Conservation (phyloP, 2,113 vertebrate species). For the Gasterosteus aculeatus region DNA sequence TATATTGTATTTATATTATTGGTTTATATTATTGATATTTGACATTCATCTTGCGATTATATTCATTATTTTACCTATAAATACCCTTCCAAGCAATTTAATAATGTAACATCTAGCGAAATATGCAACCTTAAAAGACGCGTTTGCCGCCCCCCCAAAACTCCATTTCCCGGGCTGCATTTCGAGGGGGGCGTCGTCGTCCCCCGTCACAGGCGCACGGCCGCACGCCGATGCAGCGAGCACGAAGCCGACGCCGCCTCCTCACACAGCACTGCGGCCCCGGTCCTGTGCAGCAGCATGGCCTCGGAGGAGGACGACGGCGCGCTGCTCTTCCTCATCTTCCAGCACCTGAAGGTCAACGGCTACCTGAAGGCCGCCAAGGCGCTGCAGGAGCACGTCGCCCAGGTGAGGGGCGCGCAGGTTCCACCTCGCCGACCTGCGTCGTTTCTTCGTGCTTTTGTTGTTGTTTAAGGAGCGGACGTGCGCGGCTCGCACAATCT, state of each 20-base stretch:
- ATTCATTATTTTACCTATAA: background rate
- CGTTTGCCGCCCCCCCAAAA: background rate
- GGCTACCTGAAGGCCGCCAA: constrained; percentile 70
- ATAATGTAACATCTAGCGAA: background rate
- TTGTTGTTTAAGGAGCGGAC: background rate
- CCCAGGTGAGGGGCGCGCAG: constrained; percentile 59
- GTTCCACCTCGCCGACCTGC: background rate
- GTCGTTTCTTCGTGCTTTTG: background rate
- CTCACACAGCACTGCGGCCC: background rate
- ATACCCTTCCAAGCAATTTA: background rate
- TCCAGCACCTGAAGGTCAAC: constrained; percentile 68
- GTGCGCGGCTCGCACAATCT: background rate
- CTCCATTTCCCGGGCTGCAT: constrained; percentile 57
- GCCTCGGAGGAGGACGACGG: constrained; percentile 56
- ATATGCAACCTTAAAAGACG: background rate
- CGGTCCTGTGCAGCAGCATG: constrained; percentile 47
- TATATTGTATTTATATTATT: background rate
- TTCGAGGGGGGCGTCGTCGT: constrained; percentile 57
- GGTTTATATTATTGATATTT: background rate
- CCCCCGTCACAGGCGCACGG: constrained; percentile 1
- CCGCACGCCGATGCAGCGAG: constrained; percentile 29
- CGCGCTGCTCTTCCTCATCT: constrained; percentile 67
- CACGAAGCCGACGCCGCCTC: constrained; percentile 22
- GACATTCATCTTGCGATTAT: background rate
- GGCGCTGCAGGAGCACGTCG: constrained; percentile 67